Conservation (phyloP, 1,140 invertebrate genomes). For the Plodia interpunctella region DNA sequence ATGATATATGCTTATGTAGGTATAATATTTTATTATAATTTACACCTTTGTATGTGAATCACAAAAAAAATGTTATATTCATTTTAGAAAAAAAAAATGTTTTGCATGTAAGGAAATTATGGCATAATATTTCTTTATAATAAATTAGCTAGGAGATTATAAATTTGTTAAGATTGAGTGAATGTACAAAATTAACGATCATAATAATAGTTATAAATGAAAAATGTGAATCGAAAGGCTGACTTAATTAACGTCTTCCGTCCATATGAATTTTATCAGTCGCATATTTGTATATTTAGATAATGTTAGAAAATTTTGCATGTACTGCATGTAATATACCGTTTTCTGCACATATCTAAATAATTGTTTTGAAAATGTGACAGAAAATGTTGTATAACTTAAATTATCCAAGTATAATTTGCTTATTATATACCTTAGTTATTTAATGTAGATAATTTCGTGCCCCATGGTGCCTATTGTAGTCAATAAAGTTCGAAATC, state of each 20-base stretch:
- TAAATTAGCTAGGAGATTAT: not conserved
- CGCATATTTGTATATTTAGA: not conserved
- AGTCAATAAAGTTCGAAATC: conserved; percentile 10
- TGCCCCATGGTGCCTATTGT: conserved; percentile 7
- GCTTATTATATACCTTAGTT: no score
- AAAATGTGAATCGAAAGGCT: conserved; percentile 37
- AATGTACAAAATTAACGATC: conserved; percentile 34
- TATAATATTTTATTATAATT: no score
- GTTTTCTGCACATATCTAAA: no score
- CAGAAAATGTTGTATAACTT: not conserved
- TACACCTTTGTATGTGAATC: no score
- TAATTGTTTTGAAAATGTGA: not conserved
- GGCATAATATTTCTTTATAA: not conserved
- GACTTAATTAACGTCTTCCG: conserved; percentile 51
- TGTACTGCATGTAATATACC: not conserved
- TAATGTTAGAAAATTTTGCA: not conserved
- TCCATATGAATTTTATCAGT: conserved; percentile 19
- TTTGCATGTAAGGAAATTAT: no score
- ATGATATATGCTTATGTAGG: no score
- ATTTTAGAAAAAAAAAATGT: not conserved
- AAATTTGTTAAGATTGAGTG: conserved; percentile 12
- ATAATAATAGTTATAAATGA: conserved; percentile 23
- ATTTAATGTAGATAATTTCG: conserved; percentile 6
- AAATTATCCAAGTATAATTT: not conserved
- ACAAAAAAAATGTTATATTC: not conserved